Percentiles rank a stretch among this genome's conserved stretches.
Evolutionary conservation across 1,140 invertebrate species (phyloP).

Genomic region (Idris sp.): DNA sequence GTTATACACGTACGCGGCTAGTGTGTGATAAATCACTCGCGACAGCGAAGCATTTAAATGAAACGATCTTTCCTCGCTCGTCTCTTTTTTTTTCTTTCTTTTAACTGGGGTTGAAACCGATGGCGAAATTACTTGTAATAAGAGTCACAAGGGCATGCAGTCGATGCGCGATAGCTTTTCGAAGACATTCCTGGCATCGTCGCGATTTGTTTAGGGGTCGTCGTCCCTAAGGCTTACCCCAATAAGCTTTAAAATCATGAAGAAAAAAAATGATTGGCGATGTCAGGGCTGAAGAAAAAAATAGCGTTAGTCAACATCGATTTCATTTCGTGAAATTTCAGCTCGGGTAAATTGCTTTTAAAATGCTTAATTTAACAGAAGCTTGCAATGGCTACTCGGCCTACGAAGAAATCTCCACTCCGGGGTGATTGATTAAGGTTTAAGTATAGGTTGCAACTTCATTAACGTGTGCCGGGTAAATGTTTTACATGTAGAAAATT

Average conservation of each 20-base stretch:
- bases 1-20: conserved; percentile 61
- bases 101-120: conserved; percentile 58
- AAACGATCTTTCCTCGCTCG: conserved; percentile 63
- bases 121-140: conserved; percentile 68
- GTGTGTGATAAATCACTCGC: conserved; percentile 69
- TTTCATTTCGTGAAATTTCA: too few relatives aligned
- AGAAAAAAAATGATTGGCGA: conserved; percentile 44
- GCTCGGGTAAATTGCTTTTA: conserved; percentile 30
- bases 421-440: conserved; percentile 49
- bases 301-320: too few relatives aligned
- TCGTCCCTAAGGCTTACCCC: conserved; percentile 42
- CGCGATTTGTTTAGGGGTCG: conserved; percentile 43
- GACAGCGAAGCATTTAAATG: conserved; percentile 69
- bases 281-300: conserved; percentile 44
- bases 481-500: conserved; percentile 21
- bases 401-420: conserved; percentile 11
- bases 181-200: conserved; percentile 49
- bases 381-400: conserved; percentile 21
- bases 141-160: conserved; percentile 61
- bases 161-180: conserved; percentile 60
- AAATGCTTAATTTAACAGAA: conserved; percentile 40
- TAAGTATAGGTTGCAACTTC: conserved; percentile 50
- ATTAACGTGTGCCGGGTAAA: conserved; percentile 28
- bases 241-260: conserved; percentile 36
- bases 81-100: too few relatives aligned